phyloP scores from a whole-genome alignment of 1,140 invertebrate genomes.

The Euura saliciscinereae region DNA sequence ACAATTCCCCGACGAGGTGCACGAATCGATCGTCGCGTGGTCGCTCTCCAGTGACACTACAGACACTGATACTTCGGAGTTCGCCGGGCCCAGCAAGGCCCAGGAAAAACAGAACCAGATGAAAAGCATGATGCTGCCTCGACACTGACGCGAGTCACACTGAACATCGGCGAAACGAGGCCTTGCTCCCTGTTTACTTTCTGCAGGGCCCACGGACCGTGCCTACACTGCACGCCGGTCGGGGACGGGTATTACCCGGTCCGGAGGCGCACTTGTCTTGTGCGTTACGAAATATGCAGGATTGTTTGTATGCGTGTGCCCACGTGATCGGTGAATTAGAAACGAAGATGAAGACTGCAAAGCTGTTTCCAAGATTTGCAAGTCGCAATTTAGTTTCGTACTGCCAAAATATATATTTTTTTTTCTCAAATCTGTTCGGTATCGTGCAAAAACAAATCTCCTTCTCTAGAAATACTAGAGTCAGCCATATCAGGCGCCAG shows the following conservation, averaged over 20 bases:
- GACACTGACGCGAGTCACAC: background rate
- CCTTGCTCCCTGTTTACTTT: background rate
- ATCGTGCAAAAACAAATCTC: no score
- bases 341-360: no score
- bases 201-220: background rate
- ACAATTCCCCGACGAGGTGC: background rate
- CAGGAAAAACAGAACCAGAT: background rate
- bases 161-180: background rate
- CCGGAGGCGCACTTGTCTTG: no score
- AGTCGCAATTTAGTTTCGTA: no score
- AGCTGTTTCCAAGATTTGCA: no score
- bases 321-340: no score
- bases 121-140: background rate
- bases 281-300: background rate
- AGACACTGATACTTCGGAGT: background rate
- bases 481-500: no score
- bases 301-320: no score
- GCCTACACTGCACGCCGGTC: background rate
- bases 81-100: background rate
- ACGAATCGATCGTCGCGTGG: background rate
- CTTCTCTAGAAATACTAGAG: no score
- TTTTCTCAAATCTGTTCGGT: no score
- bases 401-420: no score
- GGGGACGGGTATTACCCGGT: background rate
- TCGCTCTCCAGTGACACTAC: no score